phyloP scores from a whole-genome alignment of 1,140 invertebrate species.

The Drosophila leontia region DNA sequence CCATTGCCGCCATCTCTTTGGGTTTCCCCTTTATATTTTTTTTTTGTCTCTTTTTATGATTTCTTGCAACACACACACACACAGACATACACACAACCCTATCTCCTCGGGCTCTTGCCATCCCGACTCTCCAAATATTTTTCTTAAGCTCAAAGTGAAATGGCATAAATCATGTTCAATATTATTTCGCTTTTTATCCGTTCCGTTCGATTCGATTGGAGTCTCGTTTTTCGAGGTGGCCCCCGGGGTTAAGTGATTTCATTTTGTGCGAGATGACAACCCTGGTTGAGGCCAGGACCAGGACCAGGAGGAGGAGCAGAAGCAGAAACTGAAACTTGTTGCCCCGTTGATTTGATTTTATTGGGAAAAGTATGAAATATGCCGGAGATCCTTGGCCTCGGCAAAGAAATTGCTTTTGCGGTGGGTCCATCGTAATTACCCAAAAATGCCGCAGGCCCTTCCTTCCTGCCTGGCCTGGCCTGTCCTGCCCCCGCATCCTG shows the following conservation, averaged over 20 bases:
- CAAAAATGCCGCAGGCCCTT: conserved; percentile 45
- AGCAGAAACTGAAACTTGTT: conserved; percentile 51
- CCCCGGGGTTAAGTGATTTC: conserved; percentile 69
- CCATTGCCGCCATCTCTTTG: conserved; percentile 2
- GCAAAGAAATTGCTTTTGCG: conserved; percentile 55
- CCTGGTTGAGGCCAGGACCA: conserved; percentile 19
- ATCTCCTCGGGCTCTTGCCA: conserved; percentile 16
- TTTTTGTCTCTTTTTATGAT: neutral
- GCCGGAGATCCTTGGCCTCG: conserved; percentile 1
- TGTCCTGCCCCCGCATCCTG: conserved; percentile 1
- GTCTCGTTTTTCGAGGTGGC: conserved; percentile 27
- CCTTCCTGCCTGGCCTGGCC: neutral
- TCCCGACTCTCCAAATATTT: conserved; percentile 65
- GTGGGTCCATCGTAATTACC: conserved; percentile 49
- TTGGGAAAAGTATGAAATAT: conserved; percentile 55
- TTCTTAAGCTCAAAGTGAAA: conserved; percentile 67
- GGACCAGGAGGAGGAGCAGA: conserved; percentile 4
- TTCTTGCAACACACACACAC: conserved; percentile 1
- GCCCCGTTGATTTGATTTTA: conserved; percentile 68
- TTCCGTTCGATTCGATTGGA: conserved; percentile 23
- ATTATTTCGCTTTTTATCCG: conserved; percentile 37
- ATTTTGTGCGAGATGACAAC: conserved; percentile 60
- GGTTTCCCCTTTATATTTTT: neutral
- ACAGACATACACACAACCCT: conserved; percentile 14
- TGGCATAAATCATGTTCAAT: conserved; percentile 76